Evolutionary conservation across 2,797 vertebrate genomes (phyloP).

Genomic region (Hirundo rustica): DNA sequence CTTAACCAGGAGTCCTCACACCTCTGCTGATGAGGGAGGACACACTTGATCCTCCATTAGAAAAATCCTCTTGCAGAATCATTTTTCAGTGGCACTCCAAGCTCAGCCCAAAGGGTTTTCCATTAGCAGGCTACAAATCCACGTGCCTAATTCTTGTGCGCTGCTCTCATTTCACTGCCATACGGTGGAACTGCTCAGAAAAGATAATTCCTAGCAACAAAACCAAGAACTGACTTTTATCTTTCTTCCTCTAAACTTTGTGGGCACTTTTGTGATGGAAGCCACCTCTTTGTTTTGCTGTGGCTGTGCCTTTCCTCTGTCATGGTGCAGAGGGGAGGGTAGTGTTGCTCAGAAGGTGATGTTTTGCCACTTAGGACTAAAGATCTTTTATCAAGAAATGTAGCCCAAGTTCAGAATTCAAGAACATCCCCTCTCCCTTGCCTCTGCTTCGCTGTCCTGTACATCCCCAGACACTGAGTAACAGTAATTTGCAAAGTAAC

Average conservation of each 20-base stretch:
- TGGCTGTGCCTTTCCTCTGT: neutral
- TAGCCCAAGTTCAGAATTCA: neutral
- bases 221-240: neutral
- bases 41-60: neutral
- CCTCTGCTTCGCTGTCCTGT: neutral
- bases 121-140: neutral
- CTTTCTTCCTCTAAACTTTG: neutral
- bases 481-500: neutral
- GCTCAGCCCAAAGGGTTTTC: neutral
- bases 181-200: neutral
- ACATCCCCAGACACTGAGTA: neutral
- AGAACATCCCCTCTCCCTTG: accelerated
- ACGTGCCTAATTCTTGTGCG: neutral
- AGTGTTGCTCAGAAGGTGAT: neutral
- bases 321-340: neutral
- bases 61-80: neutral
- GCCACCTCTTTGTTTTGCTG: neutral
- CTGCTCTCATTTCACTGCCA: neutral
- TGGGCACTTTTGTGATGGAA: neutral
- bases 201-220: neutral
- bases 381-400: neutral
- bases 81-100: neutral
- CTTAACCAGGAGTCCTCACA: neutral
- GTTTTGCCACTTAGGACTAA: neutral
- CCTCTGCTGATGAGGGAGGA: neutral